phyloP scores from a whole-genome alignment of 2,888 invertebrate genomes.

The Aphidoletes aphidimyza region DNA sequence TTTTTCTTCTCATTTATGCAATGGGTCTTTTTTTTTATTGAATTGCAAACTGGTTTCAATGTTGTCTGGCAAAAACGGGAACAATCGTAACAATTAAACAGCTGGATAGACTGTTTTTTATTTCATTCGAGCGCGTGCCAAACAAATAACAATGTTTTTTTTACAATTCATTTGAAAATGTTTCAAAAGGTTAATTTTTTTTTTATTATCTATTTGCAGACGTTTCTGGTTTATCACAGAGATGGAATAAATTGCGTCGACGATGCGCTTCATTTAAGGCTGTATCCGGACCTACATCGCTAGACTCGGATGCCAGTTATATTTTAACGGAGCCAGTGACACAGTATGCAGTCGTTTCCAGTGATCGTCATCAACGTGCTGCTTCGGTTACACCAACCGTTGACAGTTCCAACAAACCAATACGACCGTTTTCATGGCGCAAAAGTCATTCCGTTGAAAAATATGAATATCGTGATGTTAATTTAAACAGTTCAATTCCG shows the following conservation, averaged over 20 bases:
- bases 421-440: conserved; percentile 10
- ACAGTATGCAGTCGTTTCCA: conserved; percentile 56
- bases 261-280: conserved; percentile 71
- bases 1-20: neutral
- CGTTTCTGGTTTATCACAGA: conserved; percentile 70
- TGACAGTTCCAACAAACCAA: neutral
- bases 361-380: neutral
- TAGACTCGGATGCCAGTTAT: conserved; percentile 59
- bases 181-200: neutral
- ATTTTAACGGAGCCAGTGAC: conserved; percentile 56
- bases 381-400: neutral
- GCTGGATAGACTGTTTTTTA: conserved; percentile 5
- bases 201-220: conserved; percentile 56
- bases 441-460: conserved; percentile 55
- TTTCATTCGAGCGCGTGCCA: neutral
- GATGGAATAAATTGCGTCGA: conserved; percentile 78
- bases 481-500: conserved; percentile 54
- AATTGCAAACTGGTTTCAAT: no score
- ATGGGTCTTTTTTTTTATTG: no score
- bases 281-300: conserved; percentile 70
- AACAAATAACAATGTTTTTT: neutral
- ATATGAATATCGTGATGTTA: conserved; percentile 57
- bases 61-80: neutral
- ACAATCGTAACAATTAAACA: neutral
- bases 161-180: neutral